Evolutionary conservation across 2,888 invertebrate species (phyloP).

Genomic region (Agrenia bidenticulata): DNA sequence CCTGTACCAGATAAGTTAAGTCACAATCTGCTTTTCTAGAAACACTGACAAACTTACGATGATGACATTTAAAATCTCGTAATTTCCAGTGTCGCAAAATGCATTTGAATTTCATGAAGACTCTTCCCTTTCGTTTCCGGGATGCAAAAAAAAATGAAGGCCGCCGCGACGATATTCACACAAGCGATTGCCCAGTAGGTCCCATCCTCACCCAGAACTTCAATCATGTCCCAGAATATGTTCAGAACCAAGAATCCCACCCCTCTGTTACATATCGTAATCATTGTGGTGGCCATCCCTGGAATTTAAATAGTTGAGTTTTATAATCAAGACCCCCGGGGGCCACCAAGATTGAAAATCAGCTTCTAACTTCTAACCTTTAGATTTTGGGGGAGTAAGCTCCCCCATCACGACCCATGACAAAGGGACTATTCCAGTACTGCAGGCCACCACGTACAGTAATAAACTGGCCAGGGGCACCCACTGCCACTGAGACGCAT

Average conservation of each 20-base stretch:
- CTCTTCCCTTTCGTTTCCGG: constrained; percentile 46
- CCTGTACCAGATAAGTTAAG: too few relatives aligned
- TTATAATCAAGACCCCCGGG: too few relatives aligned
- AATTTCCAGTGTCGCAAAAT: constrained; percentile 24
- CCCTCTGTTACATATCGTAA: too few relatives aligned
- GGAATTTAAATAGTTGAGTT: too few relatives aligned
- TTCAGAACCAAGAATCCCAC: constrained; percentile 42
- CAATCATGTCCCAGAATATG: constrained; percentile 34
- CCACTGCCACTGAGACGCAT: constrained; percentile 22
- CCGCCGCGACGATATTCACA: constrained; percentile 36
- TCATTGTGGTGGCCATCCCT: too few relatives aligned
- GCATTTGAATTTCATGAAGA: constrained; percentile 45
- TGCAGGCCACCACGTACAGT: constrained; percentile 46
- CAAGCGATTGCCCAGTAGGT: constrained; percentile 46
- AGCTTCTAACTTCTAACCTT: constrained; percentile 44
- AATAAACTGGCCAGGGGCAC: constrained; percentile 44
- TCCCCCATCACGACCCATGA: constrained; percentile 49
- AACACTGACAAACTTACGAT: too few relatives aligned
- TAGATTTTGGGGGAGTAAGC: constrained; percentile 45
- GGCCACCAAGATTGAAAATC: too few relatives aligned
- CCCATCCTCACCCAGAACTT: constrained; percentile 40
- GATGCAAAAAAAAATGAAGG: constrained; percentile 44
- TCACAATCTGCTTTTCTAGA: too few relatives aligned
- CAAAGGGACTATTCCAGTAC: constrained; percentile 46
- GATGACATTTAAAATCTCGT: too few relatives aligned